Evolutionary conservation across 2,888 invertebrate genomes (phyloP).

Genomic region (Erannis defoliaria): DNA sequence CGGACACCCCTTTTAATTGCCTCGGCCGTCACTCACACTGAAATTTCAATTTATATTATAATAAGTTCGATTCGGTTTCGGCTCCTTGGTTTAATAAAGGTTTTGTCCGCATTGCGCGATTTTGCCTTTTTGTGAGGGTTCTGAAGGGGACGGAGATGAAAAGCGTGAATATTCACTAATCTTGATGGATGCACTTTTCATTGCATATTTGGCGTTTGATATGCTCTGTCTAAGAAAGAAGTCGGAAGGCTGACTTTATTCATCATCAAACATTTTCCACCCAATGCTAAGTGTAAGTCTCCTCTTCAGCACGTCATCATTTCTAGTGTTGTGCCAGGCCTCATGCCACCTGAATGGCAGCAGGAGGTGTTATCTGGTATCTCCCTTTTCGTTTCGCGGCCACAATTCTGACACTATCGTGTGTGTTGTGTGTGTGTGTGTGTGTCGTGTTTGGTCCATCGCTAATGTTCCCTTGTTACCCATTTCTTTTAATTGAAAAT

Average conservation of each 20-base stretch:
- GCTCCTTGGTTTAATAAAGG: slow-evolving; percentile 52
- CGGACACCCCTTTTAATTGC: slow-evolving; percentile 84
- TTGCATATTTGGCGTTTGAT: slow-evolving; percentile 41
- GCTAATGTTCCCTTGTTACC: too few species aligned
- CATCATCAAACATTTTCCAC: background rate
- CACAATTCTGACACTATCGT: too few species aligned
- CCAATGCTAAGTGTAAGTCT: too few species aligned
- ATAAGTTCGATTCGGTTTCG: slow-evolving; percentile 66
- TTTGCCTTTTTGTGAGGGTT: slow-evolving; percentile 29
- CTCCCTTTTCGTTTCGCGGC: too few species aligned
- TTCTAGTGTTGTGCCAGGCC: too few species aligned
- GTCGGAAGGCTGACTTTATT: background rate
- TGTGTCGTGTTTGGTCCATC: too few species aligned
- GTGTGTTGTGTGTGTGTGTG: too few species aligned
- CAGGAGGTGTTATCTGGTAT: too few species aligned
- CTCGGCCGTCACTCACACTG: slow-evolving; percentile 74
- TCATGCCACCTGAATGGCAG: too few species aligned
- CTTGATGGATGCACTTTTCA: slow-evolving; percentile 41
- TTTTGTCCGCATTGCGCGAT: slow-evolving; percentile 47
- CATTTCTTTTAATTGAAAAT: too few species aligned
- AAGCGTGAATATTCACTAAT: slow-evolving; percentile 28
- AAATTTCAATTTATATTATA: slow-evolving; percentile 84
- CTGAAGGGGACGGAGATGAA: slow-evolving; percentile 31
- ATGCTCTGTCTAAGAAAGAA: slow-evolving; percentile 9
- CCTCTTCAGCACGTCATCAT: too few species aligned